Evolutionary conservation across 2,113 vertebrate species (phyloP), one percentile per base, ranked within the genome.

Genomic region (Leptocoma aspasia): DNA sequence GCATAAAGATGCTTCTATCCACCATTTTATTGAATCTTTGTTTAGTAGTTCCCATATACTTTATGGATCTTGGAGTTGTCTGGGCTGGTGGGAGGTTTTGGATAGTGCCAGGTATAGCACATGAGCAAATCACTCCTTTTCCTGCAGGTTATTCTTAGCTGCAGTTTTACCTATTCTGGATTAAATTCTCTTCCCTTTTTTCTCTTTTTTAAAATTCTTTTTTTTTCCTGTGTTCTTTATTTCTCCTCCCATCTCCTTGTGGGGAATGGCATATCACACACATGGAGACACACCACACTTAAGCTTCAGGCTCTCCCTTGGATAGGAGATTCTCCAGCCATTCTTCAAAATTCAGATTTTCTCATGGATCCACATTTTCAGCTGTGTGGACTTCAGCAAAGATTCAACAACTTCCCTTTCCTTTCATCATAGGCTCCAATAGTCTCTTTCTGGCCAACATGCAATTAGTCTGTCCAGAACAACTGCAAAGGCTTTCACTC

Each of bases 201-300:
- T 24, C 2, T 41, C 42, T 27, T 19, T 14, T 21, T 10, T 11
- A n/a, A 10, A 24, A 18, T 11, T 35, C 5, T 27, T 15, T 33
- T 18, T 13, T 39, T 23, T 30, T 2, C 16, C 12, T 10, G 2
- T 75, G 9, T 53, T n/a, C 41, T 66, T 66, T 65, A 56, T 81
- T 91, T 91, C 8, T 15, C 14, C 11, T 82, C 23, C 54, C 30
- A 54, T 79, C 18, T 79, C 39, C 35, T 45, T 59, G 35, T 56
- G 21, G 11, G 13, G 2, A 50, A 49, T 61, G 31, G 26, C 42
- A 70, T 2, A 4, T 72, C 42, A 45, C 0, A 0, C 31, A 17
- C 12, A 16, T 71, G 66, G 49, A 82, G 63, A 18, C 49, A 69
- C 21, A 56, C 12, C 35, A 78, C 35, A 15, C 27, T 53, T 53